Base-by-base conservation (phyloP, 2,113 vertebrate genomes). In the Ammodramus savannarum region DNA sequence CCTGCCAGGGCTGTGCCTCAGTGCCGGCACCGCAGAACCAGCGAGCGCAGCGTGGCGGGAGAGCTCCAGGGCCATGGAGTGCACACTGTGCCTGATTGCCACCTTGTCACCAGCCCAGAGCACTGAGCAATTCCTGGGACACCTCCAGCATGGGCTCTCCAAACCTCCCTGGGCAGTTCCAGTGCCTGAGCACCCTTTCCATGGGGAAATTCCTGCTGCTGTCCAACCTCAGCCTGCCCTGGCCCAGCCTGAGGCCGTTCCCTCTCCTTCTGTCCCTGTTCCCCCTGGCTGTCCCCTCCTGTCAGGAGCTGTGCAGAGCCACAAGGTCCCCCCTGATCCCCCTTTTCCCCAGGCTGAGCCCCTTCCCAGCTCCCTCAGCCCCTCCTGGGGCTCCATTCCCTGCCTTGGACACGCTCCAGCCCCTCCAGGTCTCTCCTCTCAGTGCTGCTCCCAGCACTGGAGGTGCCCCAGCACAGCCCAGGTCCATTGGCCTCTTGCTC, bases 81-180 rank as follows among this genome's bases (percentile, higher is more conserved):
- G n/a, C n/a, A n/a, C n/a, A 0, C 16, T 11, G 23, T n/a, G 52
- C 7, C 32, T 2, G 0, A 3, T 15, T 0, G 7, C n/a, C 46
- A 6, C 29, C 52, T 6, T 34, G 52, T 67, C 38, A 2, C 52
- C 61, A 25, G 27, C 54, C 43, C 77, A 31, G 52, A 25, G 86
- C 68, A 0, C 32, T 17, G 23, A 31, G 48, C 1, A 9, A 4
- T 13, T 23, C 13, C 31, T 8, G 2, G 75, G 51, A 7, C 43
- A 72, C 26, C 32, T 58, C 5, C 43, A 27, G 59, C 17, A 22
- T 72, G 43, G 51, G 18, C 1, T 11, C 22, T 49, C 31, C 32
- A 44, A 22, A 36, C 26, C 10, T 49, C 15, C 43, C 51, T 43
- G 59, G 26, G 43, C 67, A 73, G 15, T 61, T 1, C 18, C 63